phyloP scores from a whole-genome alignment of 2,797 vertebrate genomes.

The Siniperca undulata region DNA sequence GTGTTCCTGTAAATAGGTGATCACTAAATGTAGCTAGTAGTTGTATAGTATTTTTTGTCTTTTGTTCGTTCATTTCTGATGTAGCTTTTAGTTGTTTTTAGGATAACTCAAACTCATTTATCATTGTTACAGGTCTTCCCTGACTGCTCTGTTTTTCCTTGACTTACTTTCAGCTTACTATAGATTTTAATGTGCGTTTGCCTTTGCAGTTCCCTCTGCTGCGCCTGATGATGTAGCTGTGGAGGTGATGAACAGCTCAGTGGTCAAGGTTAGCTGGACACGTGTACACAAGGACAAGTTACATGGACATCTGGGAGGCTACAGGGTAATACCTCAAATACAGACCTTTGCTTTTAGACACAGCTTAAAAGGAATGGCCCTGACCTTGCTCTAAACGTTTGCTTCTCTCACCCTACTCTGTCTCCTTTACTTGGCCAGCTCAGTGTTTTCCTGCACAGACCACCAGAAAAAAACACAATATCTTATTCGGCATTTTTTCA shows the following conservation, averaged over 20 bases:
- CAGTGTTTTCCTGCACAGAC: conserved; percentile 41
- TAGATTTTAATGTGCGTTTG: conserved; percentile 50
- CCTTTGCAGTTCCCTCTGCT: conserved; percentile 90
- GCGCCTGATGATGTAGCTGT: conserved; percentile 90
- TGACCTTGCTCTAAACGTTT: conserved; percentile 64
- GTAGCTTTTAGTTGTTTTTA: conserved; percentile 1
- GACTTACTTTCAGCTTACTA: conserved; percentile 14
- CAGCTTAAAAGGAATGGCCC: conserved; percentile 75
- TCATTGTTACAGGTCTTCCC: not conserved
- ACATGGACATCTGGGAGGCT: conserved; percentile 94
- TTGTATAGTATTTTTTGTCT: not conserved
- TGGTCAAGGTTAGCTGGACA: conserved; percentile 92
- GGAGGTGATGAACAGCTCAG: conserved; percentile 90
- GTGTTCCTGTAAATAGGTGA: conserved; percentile 1
- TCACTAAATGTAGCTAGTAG: not conserved
- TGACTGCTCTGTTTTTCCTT: conserved; percentile 11
- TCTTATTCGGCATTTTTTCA: conserved; percentile 11
- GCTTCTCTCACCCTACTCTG: conserved; percentile 44
- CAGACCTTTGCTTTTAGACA: conserved; percentile 74
- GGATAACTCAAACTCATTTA: not conserved
- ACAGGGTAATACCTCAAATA: conserved; percentile 89
- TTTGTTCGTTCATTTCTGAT: not conserved
- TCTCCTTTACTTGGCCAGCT: conserved; percentile 46
- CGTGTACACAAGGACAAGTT: conserved; percentile 93
- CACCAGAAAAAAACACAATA: conserved; percentile 11